Base-by-base conservation (phyloP, 2,797 vertebrate species). In the Buphagus erythrorhynchus region DNA sequence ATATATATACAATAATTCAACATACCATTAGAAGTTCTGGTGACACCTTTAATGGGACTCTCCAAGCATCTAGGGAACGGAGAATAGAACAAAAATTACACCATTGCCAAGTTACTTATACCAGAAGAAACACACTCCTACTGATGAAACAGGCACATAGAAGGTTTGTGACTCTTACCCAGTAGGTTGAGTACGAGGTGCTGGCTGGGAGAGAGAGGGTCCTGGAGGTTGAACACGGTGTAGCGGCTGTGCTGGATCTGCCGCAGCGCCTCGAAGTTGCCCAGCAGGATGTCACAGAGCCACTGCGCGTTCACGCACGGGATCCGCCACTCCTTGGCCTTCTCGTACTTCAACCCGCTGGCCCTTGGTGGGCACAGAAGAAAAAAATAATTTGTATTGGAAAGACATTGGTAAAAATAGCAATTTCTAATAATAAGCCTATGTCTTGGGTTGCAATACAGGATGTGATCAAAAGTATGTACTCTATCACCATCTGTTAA, bases 301-400 rank as follows among this genome's bases (percentile, higher is more conserved):
- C 99, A 99, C 86, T 99, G 99, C 0, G 99, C 99, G 1, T 99
- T 99, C 35, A 99, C 99, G 48, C 99, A 99, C 0, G 99, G 99
- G 95, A 99, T 99, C 97, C 99, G 98, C 99, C 99, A 99, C 96
- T 99, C 99, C 93, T 99, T 99, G 73, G 99, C 99, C 19, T 99
- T 99, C 92, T 99, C 99, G 1, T 99, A 99, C 96, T 99, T 99
- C 65, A 99, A 82, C 14, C 99, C 99, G 4, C 97, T 98, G 13
- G 99, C 98, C 95, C 99, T 99, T 95, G 66, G 80, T 20, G 85
- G 35, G 46, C 55, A 69, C 11, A 45, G 9, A 26, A 6, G 9
- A 24, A 36, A 21, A 66, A 43, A 71, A 49, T 40, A 5, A 10
- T 3, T 33, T 13, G 4, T 6, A 38, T 22, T 25, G 58, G 25